Base-by-base conservation (phyloP, 1,140 invertebrate genomes). In the Aphidius gifuensis region DNA sequence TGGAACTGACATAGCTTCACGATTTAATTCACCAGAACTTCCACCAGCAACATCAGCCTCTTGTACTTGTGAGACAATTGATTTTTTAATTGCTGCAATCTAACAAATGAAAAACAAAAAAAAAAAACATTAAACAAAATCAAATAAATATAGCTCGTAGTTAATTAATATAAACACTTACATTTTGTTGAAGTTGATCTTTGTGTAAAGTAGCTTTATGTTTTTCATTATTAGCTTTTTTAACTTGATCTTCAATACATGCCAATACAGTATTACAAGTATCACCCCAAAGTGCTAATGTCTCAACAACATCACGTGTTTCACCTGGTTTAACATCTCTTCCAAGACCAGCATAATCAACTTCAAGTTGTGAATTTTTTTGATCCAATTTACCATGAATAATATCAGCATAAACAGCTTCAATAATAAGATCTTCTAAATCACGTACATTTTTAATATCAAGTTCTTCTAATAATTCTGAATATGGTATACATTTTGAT, bases 361-460 rank as follows among this genome's bases (percentile, higher is more conserved):
- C 89, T 79, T 98, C 95, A 45, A 98, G 82, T 66, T 92, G 89
- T 65, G 90, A 90, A 78, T 94, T 94, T 72, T 94, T 93, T 79
- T 98, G 96, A 81, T 98, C 96, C 60, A 99, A 78, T 82, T 98
- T 98, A 1, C 95, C 96, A 71, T 94, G 92, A 63, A 99, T 96
- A 69, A 99, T 93, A 79, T 97, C 95, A 66, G 91, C 92, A 83
- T 98, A 98, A 71, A 98, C 94, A 7, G 94, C 95, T 85, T 98
- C 96, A 71, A 99, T 98, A 58, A 98, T 98, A 50, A 98, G 84
- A 83, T 98, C 96, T 82, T 99, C 96, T 56, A 99, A 81, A 76
- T 97, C 92, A 66, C 96, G 84, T 9, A 97, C 89, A 85, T 97
- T 95, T 69, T 91, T 89, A 61, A 99, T 90, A 73, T 93, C 92